Percentiles rank a stretch among this genome's conserved stretches.
phyloP scores from a whole-genome alignment of 2,113 vertebrate species.

The Marcusenius ussheri region DNA sequence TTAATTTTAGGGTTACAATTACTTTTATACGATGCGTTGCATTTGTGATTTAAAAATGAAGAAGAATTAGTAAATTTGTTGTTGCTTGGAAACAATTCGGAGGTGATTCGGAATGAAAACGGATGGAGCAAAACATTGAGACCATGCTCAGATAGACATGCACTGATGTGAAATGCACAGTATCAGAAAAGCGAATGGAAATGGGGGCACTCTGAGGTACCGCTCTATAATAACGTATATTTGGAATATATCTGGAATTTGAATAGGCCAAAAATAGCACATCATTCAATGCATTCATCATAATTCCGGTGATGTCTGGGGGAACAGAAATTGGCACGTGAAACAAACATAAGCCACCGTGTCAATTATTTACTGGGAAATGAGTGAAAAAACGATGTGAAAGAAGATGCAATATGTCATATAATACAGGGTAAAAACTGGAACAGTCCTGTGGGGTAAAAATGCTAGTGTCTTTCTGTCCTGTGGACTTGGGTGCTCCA shows the following conservation, averaged over 20 bases:
- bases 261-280: not conserved
- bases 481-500: not conserved
- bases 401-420: not conserved
- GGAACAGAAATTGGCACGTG: not conserved
- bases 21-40: not conserved
- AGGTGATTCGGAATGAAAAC: not conserved
- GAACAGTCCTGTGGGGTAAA: not conserved
- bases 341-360: not conserved
- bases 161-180: not conserved
- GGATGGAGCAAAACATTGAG: not conserved
- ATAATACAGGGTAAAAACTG: not conserved
- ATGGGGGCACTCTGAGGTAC: not conserved
- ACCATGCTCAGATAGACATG: not conserved
- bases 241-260: slow-evolving; percentile 3
- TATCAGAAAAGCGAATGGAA: not conserved
- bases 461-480: not conserved
- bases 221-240: not conserved
- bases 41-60: not conserved
- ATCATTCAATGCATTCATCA: not conserved
- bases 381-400: not conserved
- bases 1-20: not conserved
- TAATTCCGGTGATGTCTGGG: not conserved
- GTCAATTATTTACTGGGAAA: not conserved
- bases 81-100: not conserved
- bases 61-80: not conserved